These are phyloP conservation scores for Mythimna lalbum DNA, from an alignment of 2,888 invertebrate genomes.

Conservation along the genomic window DNA sequence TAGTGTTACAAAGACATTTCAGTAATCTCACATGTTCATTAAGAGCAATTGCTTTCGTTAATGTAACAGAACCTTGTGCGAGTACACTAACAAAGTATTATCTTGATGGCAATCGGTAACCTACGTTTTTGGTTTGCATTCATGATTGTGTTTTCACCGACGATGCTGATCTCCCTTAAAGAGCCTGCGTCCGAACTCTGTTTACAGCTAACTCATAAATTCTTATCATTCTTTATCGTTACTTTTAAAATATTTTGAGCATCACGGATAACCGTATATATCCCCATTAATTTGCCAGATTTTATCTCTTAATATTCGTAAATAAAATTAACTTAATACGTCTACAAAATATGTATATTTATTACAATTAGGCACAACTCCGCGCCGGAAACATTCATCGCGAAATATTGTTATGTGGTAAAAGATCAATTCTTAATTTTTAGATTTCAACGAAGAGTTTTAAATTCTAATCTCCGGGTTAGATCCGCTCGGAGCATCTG, in stretches of 20 bases:
- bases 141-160: constrained; percentile 75
- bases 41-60: constrained; percentile 73
- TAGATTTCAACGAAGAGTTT: constrained; percentile 86
- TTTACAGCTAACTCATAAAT: constrained; percentile 80
- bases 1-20: constrained; percentile 78
- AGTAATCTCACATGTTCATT: constrained; percentile 72
- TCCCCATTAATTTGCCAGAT: constrained; percentile 84
- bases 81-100: constrained; percentile 82
- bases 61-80: constrained; percentile 77
- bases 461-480: constrained; percentile 86
- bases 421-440: constrained; percentile 87
- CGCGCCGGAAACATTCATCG: constrained; percentile 89
- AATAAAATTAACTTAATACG: constrained; percentile 88
- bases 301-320: constrained; percentile 84
- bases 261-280: constrained; percentile 78
- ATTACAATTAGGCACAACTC: constrained; percentile 85
- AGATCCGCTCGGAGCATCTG: constrained; percentile 79
- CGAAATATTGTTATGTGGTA: constrained; percentile 89
- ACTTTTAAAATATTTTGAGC: constrained; percentile 85
- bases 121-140: constrained; percentile 89
- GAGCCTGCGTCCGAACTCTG: constrained; percentile 70
- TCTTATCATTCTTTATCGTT: constrained; percentile 75
- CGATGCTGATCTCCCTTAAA: constrained; percentile 66
- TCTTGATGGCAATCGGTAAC: constrained; percentile 89
- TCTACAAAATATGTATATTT: constrained; percentile 87